A percentile compares a stretch with the other conserved stretches of the same genome.
Evolutionary conservation across 1,140 invertebrate species (phyloP).

Genomic region (Phortica variegata): DNA sequence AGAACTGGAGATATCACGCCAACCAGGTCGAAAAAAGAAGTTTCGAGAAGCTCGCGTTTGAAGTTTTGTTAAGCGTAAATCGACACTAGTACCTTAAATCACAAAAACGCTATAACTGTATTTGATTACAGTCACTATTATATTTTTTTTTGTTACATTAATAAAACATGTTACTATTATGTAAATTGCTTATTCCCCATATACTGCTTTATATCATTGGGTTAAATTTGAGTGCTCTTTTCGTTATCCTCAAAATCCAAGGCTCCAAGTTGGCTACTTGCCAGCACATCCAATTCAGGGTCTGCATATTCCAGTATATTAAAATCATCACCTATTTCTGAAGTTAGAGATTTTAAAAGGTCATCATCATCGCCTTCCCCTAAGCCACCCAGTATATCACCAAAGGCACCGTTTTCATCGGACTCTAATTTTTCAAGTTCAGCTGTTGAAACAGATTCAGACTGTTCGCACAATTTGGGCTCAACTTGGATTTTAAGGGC

Average conservation of each 20-base stretch:
- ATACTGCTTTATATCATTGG: no score
- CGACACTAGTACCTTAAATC: no score
- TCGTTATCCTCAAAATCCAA: constrained; percentile 71
- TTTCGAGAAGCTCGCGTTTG: no score
- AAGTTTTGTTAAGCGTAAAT: no score
- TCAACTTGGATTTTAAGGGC: constrained; percentile 29
- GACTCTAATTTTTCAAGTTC: constrained; percentile 40
- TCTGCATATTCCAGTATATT: constrained; percentile 95
- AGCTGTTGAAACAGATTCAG: constrained; percentile 32
- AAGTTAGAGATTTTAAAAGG: constrained; percentile 69
- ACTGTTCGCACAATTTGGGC: constrained; percentile 30
- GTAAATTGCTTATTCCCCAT: no score
- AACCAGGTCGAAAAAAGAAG: no score
- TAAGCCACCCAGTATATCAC: constrained; percentile 76
- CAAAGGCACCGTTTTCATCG: constrained; percentile 63
- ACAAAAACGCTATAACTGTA: no score
- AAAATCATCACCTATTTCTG: constrained; percentile 90
- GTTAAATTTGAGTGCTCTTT: constrained; percentile 25
- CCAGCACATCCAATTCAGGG: constrained; percentile 83
- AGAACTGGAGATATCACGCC: no score
- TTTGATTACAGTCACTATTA: no score
- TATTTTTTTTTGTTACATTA: no score
- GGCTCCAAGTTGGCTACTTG: constrained; percentile 75
- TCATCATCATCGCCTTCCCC: constrained; percentile 86
- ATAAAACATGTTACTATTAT: no score